phyloP scores from a whole-genome alignment of 2,888 invertebrate genomes.

The Agrotis segetum region DNA sequence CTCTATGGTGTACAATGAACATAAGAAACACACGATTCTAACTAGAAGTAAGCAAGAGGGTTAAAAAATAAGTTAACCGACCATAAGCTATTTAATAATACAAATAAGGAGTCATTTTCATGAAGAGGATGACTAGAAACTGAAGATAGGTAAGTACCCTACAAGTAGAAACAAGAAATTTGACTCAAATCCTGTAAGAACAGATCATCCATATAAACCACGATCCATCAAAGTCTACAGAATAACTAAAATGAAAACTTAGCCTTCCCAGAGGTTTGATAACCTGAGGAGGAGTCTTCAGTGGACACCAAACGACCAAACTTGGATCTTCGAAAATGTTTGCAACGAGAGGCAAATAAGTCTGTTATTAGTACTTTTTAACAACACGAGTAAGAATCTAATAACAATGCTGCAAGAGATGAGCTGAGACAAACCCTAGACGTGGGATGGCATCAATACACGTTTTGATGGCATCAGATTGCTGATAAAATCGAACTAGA shows the following conservation, averaged over 20 bases:
- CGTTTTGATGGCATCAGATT: conserved; percentile 13
- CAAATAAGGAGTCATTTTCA: background rate
- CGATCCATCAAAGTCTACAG: background rate
- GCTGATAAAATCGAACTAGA: conserved; percentile 26
- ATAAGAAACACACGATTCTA: no score
- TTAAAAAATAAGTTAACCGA: background rate
- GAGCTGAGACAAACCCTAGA: background rate
- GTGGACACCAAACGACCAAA: background rate
- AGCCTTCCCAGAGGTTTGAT: no score
- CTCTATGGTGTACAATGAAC: background rate
- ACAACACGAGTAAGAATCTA: conserved; percentile 9
- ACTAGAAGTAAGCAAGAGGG: no score
- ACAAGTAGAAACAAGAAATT: background rate
- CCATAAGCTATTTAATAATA: background rate
- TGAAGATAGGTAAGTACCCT: background rate
- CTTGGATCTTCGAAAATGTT: no score
- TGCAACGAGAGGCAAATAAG: background rate
- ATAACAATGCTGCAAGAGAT: background rate
- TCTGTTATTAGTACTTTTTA: background rate
- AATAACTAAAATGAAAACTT: background rate
- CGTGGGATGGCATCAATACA: background rate
- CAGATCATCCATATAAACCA: background rate
- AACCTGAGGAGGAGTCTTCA: background rate
- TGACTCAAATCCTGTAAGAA: background rate
- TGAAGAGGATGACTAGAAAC: background rate